phyloP scores from a whole-genome alignment of 2,888 invertebrate genomes.

The Pteria penguin region DNA sequence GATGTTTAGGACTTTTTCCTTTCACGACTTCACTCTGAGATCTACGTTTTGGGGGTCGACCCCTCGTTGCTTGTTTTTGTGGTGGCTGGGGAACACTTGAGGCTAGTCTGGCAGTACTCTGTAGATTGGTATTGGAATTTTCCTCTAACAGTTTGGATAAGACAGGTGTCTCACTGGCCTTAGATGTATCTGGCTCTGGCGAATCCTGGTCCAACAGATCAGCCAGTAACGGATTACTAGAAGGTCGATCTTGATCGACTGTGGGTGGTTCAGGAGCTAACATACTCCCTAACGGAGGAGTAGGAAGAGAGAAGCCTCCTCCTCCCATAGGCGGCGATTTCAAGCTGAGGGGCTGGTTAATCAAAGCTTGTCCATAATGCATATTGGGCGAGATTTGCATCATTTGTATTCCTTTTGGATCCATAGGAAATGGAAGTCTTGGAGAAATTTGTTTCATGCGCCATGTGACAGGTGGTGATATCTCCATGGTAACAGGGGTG shows the following conservation, averaged over 20 bases:
- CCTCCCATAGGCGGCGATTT: neutral
- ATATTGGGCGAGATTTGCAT: conserved; percentile 1
- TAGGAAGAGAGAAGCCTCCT: neutral
- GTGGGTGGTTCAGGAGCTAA: conserved; percentile 38
- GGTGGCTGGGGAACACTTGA: conserved; percentile 51
- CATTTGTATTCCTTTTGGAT: conserved; percentile 1
- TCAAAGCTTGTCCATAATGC: neutral
- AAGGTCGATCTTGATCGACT: conserved; percentile 33
- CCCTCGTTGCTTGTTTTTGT: conserved; percentile 51
- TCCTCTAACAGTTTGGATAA: conserved; percentile 75
- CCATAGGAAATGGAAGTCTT: neutral
- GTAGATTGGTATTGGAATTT: conserved; percentile 42
- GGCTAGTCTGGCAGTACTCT: conserved; percentile 37
- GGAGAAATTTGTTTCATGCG: neutral
- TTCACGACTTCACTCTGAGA: conserved; percentile 65
- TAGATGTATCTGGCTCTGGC: conserved; percentile 46
- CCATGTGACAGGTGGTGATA: neutral
- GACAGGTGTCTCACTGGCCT: conserved; percentile 69
- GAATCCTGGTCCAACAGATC: conserved; percentile 74
- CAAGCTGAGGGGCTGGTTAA: neutral
- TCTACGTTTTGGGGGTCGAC: conserved; percentile 67
- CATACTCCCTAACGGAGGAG: neutral
- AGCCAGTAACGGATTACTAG: conserved; percentile 74
- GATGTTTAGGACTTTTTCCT: conserved; percentile 78
- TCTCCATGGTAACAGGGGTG: conserved; percentile 15